Conservation (phyloP, 2,113 vertebrate species). For the Dromiciops gliroides region DNA sequence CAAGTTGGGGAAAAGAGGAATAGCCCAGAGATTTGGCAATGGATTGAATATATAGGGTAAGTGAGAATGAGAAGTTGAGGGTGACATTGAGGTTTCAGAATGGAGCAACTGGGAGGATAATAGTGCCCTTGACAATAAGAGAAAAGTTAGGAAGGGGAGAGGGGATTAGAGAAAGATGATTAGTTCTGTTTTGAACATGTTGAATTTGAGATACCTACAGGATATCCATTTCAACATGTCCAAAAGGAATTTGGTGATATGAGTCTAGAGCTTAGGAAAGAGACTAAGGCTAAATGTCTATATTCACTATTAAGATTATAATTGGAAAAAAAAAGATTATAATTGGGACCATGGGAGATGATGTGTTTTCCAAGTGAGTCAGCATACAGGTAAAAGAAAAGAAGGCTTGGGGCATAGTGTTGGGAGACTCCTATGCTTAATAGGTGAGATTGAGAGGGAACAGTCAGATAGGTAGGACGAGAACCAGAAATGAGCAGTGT, state of each 20-base stretch:
- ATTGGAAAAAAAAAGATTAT: too few relatives aligned
- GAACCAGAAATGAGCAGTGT: background rate
- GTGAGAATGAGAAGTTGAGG: background rate
- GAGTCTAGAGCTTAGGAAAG: background rate
- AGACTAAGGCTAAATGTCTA: background rate
- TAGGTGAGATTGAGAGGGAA: background rate
- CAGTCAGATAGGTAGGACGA: background rate
- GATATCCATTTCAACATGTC: background rate
- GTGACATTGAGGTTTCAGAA: background rate
- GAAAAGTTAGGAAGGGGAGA: background rate
- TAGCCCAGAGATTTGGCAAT: background rate
- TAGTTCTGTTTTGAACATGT: background rate
- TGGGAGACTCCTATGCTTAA: background rate
- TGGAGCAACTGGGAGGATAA: background rate
- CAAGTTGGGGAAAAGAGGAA: background rate
- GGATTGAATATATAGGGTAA: background rate
- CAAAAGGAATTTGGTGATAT: background rate
- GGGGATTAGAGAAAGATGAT: background rate
- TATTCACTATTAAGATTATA: background rate
- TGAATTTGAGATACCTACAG: background rate
- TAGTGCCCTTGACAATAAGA: background rate
- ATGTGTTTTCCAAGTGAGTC: background rate
- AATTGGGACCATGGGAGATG: background rate
- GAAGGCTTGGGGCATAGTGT: background rate
- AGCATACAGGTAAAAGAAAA: background rate